Evolutionary conservation across 1,140 invertebrate genomes (phyloP).

Genomic region (Battus philenor): DNA sequence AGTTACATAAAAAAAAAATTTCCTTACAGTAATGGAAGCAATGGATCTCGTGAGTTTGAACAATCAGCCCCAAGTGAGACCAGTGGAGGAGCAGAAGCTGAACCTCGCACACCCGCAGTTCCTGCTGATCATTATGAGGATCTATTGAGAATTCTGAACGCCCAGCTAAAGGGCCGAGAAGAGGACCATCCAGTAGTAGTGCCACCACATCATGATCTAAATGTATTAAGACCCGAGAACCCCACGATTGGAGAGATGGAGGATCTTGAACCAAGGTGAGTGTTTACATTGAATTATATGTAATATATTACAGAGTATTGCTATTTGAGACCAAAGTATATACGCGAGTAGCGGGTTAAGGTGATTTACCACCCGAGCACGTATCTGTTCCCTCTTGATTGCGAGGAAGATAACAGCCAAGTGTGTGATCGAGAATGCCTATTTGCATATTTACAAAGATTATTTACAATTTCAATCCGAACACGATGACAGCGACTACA

Average conservation of each 20-base stretch:
- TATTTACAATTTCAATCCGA: no score
- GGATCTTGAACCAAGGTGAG: constrained; percentile 78
- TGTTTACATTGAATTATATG: no score
- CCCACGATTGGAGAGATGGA: constrained; percentile 81
- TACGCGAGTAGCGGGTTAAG: no score
- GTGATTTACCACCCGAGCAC: no score
- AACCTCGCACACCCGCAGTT: constrained; percentile 47
- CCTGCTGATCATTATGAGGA: constrained; percentile 65
- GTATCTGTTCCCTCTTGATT: no score
- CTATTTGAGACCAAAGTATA: no score
- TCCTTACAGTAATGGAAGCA: constrained; percentile 51
- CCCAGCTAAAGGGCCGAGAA: constrained; percentile 49
- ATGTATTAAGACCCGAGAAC: constrained; percentile 73
- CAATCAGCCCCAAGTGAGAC: constrained; percentile 59
- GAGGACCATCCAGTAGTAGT: constrained; percentile 76
- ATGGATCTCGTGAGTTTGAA: constrained; percentile 58
- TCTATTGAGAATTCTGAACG: constrained; percentile 49
- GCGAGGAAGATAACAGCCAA: no score
- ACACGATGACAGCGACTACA: no score
- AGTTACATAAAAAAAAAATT: background rate
- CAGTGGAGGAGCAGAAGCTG: constrained; percentile 38
- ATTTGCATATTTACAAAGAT: no score
- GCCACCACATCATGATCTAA: constrained; percentile 73
- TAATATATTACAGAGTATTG: no score
- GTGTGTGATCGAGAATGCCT: no score